Base-by-base conservation (phyloP, 92 coral and sea anemone genomes). In the Palythoa grandiflora region DNA sequence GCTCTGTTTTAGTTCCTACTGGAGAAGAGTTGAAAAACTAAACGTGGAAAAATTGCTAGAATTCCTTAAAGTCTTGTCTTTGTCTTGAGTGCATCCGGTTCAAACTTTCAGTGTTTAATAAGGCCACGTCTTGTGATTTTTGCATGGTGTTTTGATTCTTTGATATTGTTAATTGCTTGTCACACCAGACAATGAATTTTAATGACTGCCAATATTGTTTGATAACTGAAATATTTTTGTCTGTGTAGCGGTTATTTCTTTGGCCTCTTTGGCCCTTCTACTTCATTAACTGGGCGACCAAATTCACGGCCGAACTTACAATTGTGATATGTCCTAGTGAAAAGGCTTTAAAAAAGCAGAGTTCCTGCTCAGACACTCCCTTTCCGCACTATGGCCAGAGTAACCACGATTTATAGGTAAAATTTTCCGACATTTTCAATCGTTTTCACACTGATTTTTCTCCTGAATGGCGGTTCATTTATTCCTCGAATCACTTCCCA, bases 41-140 rank as follows among this genome's bases (percentile, higher is more conserved):
- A 61, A 80, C 19, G 47, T 63, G 4, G 21, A 80, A 40, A 19
- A 63, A 80, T 80, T 80, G 19, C 73, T 39, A 68, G 55, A 80
- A 80, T 80, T 80, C 73, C 38, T 61, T n/a, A 10, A 40, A 14
- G 38, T 28, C 21, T 65, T 80, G 73, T 38, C 20, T 80, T 80
- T 54, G 57, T 80, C 39, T 21, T 1, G 10, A 80, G 40, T 9
- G 59, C 73, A 80, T 80, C 85, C 85, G 85, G 85, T 76, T 19
- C 47, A 20, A 79, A 20, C n/a, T 38, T 39, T n/a, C 84, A 63
- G 72, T 19, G n/a, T 19, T 61, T 55, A 51, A n/a, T 39, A 40
- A 80, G 52, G 36, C 78, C 80, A 19, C 63, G 80, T 20, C 13
- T 68, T 19, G 9, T 8, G n/a, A 20, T 51, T 61, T 47, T 13